These are phyloP conservation scores for Itoplectis maculator DNA, from an alignment of 2,888 invertebrate species.

Conservation along the genomic window DNA sequence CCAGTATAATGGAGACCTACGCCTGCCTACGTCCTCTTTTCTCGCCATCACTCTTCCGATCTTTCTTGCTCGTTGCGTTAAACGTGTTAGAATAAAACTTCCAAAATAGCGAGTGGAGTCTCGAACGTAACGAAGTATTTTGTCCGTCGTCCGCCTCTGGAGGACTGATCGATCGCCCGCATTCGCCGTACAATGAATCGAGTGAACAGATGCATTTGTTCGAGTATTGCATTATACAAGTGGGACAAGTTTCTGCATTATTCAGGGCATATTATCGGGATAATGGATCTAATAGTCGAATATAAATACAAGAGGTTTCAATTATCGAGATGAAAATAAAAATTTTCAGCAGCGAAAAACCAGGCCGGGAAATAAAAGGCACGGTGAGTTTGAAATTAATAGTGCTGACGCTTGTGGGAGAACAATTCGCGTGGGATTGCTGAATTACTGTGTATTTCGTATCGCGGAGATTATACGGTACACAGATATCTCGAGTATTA, in stretches of 20 bases:
- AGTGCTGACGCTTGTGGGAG: no score
- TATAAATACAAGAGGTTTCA: not conserved
- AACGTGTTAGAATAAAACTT: slow-evolving; percentile 46
- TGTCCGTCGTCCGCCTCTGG: slow-evolving; percentile 22
- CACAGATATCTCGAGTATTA: not conserved
- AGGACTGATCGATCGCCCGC: slow-evolving; percentile 39
- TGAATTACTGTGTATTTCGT: slow-evolving; percentile 5
- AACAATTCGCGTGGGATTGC: slow-evolving; percentile 12
- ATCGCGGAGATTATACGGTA: not conserved
- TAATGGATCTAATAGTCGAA: not conserved
- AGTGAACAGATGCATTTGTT: slow-evolving; percentile 8
- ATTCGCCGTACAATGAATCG: slow-evolving; percentile 3
- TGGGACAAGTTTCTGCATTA: not conserved
- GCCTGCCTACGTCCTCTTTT: not conserved
- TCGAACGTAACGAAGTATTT: slow-evolving; percentile 58
- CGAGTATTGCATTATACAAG: slow-evolving; percentile 17
- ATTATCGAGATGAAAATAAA: not conserved
- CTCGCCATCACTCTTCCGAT: not conserved
- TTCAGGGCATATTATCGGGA: not conserved
- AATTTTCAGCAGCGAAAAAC: not conserved
- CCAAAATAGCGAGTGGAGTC: slow-evolving; percentile 21
- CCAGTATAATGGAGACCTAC: slow-evolving; percentile 53
- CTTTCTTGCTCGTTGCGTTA: not conserved
- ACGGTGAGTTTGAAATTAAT: not conserved
- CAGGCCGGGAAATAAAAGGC: not conserved